phyloP scores from a whole-genome alignment of 2,888 invertebrate species.

The Morpho achilles region DNA sequence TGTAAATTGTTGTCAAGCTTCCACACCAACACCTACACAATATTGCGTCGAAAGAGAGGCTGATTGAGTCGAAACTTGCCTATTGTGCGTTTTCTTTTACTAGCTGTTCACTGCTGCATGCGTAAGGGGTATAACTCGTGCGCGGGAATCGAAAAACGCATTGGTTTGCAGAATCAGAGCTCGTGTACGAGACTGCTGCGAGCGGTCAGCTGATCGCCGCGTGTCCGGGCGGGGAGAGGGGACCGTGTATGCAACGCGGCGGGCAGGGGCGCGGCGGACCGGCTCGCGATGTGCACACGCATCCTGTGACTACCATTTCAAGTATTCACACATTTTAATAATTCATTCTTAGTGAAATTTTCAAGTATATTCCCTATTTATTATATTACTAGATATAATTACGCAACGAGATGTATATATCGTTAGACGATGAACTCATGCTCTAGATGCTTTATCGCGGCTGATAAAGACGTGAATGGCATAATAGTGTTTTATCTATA shows the following conservation, averaged over 20 bases:
- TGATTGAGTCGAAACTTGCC: conserved; percentile 3
- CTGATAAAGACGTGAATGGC: conserved; percentile 13
- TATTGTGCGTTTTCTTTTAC: conserved; percentile 32
- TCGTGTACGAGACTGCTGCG: conserved; percentile 43
- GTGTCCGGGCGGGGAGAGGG: conserved; percentile 37
- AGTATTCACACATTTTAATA: conserved; percentile 2
- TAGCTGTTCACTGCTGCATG: conserved; percentile 19
- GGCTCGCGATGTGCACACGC: conserved; percentile 38
- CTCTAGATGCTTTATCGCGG: conserved; percentile 18
- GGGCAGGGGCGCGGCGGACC: conserved; percentile 23
- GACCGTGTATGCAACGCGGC: conserved; percentile 32
- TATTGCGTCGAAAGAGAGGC: conserved; percentile 22
- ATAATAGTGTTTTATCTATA: conserved; percentile 5
- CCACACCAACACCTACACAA: conserved; percentile 21
- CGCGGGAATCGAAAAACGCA: conserved; percentile 55
- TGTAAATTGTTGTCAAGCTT: conserved; percentile 13
- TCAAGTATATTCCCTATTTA: conserved; percentile 27
- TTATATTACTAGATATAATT: conserved; percentile 58
- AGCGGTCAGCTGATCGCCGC: conserved; percentile 70
- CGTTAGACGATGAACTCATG: conserved; percentile 16
- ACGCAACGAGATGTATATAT: conserved; percentile 43
- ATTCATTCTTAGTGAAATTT: conserved; percentile 4
- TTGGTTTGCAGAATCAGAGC: conserved; percentile 35
- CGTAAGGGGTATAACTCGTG: conserved; percentile 40
- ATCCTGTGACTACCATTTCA: conserved; percentile 30